These are phyloP conservation scores for Timema podura DNA, from an alignment of 2,888 invertebrate species.

Conservation along the genomic window DNA sequence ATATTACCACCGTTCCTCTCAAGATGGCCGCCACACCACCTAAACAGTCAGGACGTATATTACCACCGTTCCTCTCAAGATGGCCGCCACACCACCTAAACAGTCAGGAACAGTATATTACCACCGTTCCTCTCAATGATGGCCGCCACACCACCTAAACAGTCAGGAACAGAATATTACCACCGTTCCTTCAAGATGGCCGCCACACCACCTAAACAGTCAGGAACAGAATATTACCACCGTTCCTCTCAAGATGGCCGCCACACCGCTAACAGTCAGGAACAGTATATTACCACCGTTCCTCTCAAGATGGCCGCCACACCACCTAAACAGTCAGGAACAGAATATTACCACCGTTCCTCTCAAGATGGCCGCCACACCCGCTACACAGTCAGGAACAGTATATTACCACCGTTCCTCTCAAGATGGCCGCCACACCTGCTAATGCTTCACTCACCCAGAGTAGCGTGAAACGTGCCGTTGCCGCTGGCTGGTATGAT, in stretches of 20 bases:
- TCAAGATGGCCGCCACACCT: slow-evolving; percentile 56
- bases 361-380: slow-evolving; percentile 55
- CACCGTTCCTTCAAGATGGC: slow-evolving; percentile 57
- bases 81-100: slow-evolving; percentile 55
- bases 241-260: slow-evolving; percentile 57
- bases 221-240: too few relatives aligned
- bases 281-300: slow-evolving; percentile 57
- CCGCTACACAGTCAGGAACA: slow-evolving; percentile 52
- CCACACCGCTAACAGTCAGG: slow-evolving; percentile 55
- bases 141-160: slow-evolving; percentile 55
- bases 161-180: slow-evolving; percentile 57
- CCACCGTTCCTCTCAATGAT: slow-evolving; percentile 54
- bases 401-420: slow-evolving; percentile 52
- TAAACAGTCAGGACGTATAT: too few relatives aligned
- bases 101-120: too few relatives aligned
- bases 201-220: slow-evolving; percentile 52
- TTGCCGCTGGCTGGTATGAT: slow-evolving; percentile 68
- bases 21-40: slow-evolving; percentile 57
- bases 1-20: slow-evolving; percentile 52
- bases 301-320: slow-evolving; percentile 56
- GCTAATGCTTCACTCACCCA: slow-evolving; percentile 51
- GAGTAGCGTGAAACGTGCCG: slow-evolving; percentile 62
- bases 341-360: too few relatives aligned
- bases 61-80: slow-evolving; percentile 53
- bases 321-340: slow-evolving; percentile 53